phyloP scores from a whole-genome alignment of 2,797 vertebrate genomes.

The Enteromius mattozi region DNA sequence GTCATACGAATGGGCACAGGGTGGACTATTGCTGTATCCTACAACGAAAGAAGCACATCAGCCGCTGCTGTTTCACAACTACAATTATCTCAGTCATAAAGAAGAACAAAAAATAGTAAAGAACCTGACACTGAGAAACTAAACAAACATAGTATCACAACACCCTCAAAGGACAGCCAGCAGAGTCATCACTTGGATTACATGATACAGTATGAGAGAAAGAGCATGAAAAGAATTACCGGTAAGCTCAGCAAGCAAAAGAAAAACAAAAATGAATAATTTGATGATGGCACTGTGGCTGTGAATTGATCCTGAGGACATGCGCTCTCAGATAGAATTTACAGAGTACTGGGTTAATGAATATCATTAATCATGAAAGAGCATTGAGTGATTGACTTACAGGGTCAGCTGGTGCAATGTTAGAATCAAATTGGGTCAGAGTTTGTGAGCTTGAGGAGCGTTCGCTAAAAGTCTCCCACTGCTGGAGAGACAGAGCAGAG shows the following conservation, averaged over 20 bases:
- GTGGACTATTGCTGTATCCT: conserved; percentile 99
- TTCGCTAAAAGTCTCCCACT: conserved; percentile 99
- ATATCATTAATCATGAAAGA: conserved; percentile 95
- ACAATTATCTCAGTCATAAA: neutral
- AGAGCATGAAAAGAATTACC: conserved; percentile 50
- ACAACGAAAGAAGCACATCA: conserved; percentile 56
- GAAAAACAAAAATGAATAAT: conserved; percentile 23
- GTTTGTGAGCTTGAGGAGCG: conserved; percentile 99
- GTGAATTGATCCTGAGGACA: conserved; percentile 56
- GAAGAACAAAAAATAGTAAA: neutral
- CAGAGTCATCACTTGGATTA: conserved; percentile 28
- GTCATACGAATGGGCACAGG: conserved; percentile 99
- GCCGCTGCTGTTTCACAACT: neutral
- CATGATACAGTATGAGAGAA: conserved; percentile 38
- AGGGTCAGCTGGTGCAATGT: conserved; percentile 99
- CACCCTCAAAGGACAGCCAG: conserved; percentile 19
- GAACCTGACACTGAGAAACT: neutral
- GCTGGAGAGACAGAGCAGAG: conserved; percentile 96
- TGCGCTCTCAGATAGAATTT: conserved; percentile 69
- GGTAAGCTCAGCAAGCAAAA: conserved; percentile 59
- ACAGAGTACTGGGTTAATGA: conserved; percentile 86
- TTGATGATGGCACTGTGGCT: conserved; percentile 36
- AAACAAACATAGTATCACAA: conserved; percentile 9
- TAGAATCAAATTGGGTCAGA: conserved; percentile 99
- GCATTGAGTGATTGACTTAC: conserved; percentile 99